Percentiles rank a stretch among this genome's conserved stretches.
Evolutionary conservation across 2,113 vertebrate genomes (phyloP).

Genomic region (Nothoprocta perdicaria): DNA sequence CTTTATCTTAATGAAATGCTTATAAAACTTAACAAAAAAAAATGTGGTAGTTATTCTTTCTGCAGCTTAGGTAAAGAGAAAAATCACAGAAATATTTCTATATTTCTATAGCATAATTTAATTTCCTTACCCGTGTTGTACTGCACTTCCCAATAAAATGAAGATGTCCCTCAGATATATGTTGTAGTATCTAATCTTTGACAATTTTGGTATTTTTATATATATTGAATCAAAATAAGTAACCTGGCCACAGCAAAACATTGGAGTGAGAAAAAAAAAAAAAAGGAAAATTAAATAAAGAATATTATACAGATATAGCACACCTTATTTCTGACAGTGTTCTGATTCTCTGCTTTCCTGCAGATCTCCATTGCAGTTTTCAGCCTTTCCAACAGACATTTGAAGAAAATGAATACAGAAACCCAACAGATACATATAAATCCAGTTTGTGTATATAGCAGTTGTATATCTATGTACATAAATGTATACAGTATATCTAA

Average conservation of each 20-base stretch:
- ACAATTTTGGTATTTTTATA: neutral
- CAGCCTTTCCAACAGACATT: neutral
- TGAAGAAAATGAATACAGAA: neutral
- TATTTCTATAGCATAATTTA: neutral
- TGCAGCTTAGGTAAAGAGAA: neutral
- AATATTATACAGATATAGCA: neutral
- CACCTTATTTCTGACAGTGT: neutral
- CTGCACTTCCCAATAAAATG: neutral
- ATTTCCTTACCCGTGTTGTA: neutral
- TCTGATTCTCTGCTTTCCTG: neutral
- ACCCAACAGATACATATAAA: neutral
- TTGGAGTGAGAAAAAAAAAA: neutral
- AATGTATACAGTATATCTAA: neutral
- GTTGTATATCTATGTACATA: too few species aligned
- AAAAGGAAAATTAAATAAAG: neutral
- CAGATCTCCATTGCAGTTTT: neutral
- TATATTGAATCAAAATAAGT: neutral
- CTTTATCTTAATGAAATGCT: neutral
- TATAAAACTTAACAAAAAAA: neutral
- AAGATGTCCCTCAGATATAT: accelerated
- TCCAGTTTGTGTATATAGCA: neutral
- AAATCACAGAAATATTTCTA: neutral
- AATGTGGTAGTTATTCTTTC: neutral
- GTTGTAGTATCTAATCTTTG: neutral
- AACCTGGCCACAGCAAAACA: neutral